These are phyloP conservation scores for Dasypus novemcinctus DNA, from an alignment of 2,113 vertebrate genomes.

Conservation along the genomic window DNA sequence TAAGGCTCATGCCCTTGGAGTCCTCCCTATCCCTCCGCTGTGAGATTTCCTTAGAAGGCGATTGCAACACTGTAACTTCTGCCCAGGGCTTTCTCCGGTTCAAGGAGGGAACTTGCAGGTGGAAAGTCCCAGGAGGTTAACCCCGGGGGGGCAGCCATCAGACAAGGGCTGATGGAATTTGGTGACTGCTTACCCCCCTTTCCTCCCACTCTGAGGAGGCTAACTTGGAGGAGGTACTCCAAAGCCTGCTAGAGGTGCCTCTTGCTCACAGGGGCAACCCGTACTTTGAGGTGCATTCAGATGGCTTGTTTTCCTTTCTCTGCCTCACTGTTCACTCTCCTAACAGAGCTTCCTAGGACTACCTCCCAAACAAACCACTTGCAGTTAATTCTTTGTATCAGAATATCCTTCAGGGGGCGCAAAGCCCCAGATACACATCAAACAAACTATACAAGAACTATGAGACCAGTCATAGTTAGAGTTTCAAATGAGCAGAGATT, in stretches of 20 bases:
- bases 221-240: neutral
- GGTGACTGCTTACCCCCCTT: neutral
- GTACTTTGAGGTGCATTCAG: accelerated
- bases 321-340: neutral
- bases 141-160: neutral
- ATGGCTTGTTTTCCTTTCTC: neutral
- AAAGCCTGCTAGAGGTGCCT: neutral
- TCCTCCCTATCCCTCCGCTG: too few species aligned
- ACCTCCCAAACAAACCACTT: neutral
- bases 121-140: neutral
- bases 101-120: neutral
- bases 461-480: neutral
- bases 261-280: too few species aligned
- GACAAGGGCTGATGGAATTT: neutral
- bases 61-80: neutral
- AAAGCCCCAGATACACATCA: neutral
- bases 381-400: neutral
- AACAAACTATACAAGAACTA: neutral
- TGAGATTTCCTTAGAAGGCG: neutral
- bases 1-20: neutral
- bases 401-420: neutral
- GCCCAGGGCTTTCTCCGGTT: neutral
- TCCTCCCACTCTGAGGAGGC: neutral
- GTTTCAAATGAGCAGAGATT: neutral
- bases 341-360: neutral